Evolutionary conservation across 1,140 invertebrate species (phyloP), one percentile per base, ranked within the genome.

Genomic region (Chlorops oryzae): DNA sequence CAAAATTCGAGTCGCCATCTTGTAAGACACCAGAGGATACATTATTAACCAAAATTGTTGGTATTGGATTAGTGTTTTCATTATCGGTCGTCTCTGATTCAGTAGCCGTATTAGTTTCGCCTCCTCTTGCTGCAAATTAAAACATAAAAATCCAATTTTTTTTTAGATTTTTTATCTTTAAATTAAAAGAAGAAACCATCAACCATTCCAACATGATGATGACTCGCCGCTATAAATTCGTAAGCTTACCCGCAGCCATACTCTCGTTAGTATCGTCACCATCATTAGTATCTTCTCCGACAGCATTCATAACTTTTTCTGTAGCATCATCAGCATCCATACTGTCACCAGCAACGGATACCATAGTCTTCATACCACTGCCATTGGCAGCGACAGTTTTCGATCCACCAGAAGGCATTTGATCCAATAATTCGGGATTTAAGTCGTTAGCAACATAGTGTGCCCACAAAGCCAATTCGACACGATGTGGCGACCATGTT

Each of bases 401-500:
- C n/a, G n/a, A n/a, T 23, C 60, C 62, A n/a, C 50, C 62, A 39
- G 59, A 41, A 55, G 85, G 89, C 72, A 89, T 86, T 54, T 83
- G 81, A 52, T 88, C 84, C 17, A 94, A 75, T 47, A 93, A 73
- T 62, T 90, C 83, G 23, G 90, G 88, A 68, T 89, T 86, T 56
- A 90, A 67, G 57, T 93, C 88, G 34, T 84, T 83, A 39, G 88
- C 81, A 24, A 93, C 82, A 65, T 87, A 90, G 73, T 93, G 90
- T 48, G 90, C 87, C 90, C 90, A 96, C 37, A 96, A 68, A 5
- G 91, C 88, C 57, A 93, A 69, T 73, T 96, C 92, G 21, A 96
- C 88, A 66, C 80, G 63, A 62, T 72, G 70, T 32, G 70, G 65
- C 15, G 70, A 63, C 70, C 70, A 72, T 27, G 64, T 57, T 41